Evolutionary conservation across 30 jellyfish, hydroid and myxozoan species (phyloP).

Genomic region (Sanderia malayensis): DNA sequence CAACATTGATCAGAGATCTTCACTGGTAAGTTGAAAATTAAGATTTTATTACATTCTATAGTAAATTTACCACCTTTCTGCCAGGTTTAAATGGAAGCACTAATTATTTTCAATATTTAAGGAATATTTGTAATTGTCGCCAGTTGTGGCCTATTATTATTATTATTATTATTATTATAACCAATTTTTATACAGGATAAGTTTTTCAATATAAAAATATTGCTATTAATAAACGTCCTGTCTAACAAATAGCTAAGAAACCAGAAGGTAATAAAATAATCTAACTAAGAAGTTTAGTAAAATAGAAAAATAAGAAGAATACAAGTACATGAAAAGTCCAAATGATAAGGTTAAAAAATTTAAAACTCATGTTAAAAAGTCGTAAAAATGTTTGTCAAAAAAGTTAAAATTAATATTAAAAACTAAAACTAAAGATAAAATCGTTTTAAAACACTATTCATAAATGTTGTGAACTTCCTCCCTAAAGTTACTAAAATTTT

Average conservation of each 20-base stretch:
- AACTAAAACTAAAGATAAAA: too few species aligned
- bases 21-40: too few species aligned
- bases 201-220: slow-evolving; percentile 11
- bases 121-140: too few species aligned
- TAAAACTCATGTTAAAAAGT: too few species aligned
- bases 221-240: slow-evolving; percentile 16
- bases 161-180: slow-evolving; percentile 6
- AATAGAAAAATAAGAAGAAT: slow-evolving; percentile 1
- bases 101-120: too few species aligned
- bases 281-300: slow-evolving; percentile 12
- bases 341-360: not conserved
- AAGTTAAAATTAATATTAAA: too few species aligned
- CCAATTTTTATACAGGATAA: slow-evolving; percentile 12
- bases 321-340: slow-evolving; percentile 15
- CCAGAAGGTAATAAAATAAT: slow-evolving; percentile 6
- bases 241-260: slow-evolving; percentile 1
- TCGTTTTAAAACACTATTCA: slow-evolving; percentile 6
- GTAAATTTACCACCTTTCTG: too few species aligned
- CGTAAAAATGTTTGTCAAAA: too few species aligned
- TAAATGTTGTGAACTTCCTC: slow-evolving; percentile 4
- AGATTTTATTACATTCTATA: too few species aligned
- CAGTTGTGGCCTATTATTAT: too few species aligned
- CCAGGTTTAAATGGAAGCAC: too few species aligned
- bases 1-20: too few species aligned
- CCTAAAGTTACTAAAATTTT: slow-evolving; percentile 4